Base-by-base conservation (phyloP, 23 tunicate species). In the Ascidia mentula region DNA sequence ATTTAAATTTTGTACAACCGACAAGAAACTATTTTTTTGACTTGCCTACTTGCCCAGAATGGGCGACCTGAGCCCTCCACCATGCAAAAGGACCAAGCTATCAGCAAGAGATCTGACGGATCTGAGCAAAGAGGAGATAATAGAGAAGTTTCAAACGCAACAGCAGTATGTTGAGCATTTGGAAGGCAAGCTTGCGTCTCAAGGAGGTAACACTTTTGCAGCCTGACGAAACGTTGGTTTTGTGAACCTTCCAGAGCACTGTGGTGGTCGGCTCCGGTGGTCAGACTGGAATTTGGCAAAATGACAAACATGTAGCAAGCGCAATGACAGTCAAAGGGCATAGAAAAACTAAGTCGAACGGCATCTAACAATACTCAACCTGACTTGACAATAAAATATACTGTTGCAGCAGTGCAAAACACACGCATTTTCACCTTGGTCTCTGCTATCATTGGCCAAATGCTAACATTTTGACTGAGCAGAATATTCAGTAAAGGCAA, bases 31-130 rank as follows among this genome's bases (percentile, higher is more conserved):
- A n/a, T n/a, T n/a, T n/a, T n/a, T n/a, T n/a, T n/a, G n/a, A n/a
- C n/a, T n/a, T n/a, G n/a, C n/a, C n/a, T n/a, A 53, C 24, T 20
- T 53, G 65, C 65, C 65, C 65, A 9, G 2, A 53, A 88, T 88
- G 93, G 80, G 65, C 86, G 83, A 88, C 24, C 61, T 40, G 45
- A 86, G 87, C 72, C 80, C 83, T 46, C 96, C 96, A 53, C 86
- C 92, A 79, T 59, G 78, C 31, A 90, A 90, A 84, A 81, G 83
- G 34, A 76, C 36, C 40, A 80, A 73, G 72, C 42, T 59, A 70
- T 76, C 86, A 40, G 32, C 61, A 36, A 83, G 76, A 40, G 88
- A 85, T 28, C 40, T 90, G 13, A 22, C 71, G 22, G 84, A 71
- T 72, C 28, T 81, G 38, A 78, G 72, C 46, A 91, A 91, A 69